A percentile compares a stretch with the other conserved stretches of the same genome.
Evolutionary conservation across 2,113 vertebrate species (phyloP).

Genomic region (Lophius piscatorius): DNA sequence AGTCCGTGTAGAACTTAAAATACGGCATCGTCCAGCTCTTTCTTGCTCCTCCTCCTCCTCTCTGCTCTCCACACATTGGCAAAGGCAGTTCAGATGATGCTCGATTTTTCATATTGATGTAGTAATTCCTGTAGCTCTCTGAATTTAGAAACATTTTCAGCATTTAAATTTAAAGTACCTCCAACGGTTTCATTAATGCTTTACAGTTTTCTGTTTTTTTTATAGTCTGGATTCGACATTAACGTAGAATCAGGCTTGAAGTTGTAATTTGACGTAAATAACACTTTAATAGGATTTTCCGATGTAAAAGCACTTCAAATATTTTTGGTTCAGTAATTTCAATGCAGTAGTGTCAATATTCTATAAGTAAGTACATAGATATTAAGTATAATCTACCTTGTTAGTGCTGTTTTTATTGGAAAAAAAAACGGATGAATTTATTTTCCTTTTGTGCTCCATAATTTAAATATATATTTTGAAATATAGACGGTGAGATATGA

Average conservation of each 20-base stretch:
- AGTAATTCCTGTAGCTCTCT: conserved; percentile 19
- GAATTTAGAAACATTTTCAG: too few relatives aligned
- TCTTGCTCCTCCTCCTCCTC: not conserved
- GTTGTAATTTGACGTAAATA: conserved; percentile 71
- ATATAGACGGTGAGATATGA: not conserved
- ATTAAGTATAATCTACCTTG: not conserved
- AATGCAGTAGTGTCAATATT: too few relatives aligned
- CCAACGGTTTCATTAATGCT: too few relatives aligned
- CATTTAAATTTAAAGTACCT: too few relatives aligned
- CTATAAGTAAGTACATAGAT: not conserved
- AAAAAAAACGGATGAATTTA: too few relatives aligned
- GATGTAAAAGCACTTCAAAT: too few relatives aligned
- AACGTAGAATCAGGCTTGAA: conserved; percentile 72
- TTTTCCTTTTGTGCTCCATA: too few relatives aligned
- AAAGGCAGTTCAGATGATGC: conserved; percentile 11
- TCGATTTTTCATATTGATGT: conserved; percentile 13
- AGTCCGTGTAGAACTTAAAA: too few relatives aligned
- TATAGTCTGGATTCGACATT: conserved; percentile 58
- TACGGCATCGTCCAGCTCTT: not conserved
- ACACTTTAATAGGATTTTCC: too few relatives aligned
- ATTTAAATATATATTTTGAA: not conserved
- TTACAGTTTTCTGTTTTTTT: too few relatives aligned
- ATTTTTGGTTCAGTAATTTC: too few relatives aligned
- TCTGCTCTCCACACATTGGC: not conserved
- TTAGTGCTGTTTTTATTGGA: not conserved